Conservation (phyloP, 2,113 vertebrate species). For the Heptranchias perlo region DNA sequence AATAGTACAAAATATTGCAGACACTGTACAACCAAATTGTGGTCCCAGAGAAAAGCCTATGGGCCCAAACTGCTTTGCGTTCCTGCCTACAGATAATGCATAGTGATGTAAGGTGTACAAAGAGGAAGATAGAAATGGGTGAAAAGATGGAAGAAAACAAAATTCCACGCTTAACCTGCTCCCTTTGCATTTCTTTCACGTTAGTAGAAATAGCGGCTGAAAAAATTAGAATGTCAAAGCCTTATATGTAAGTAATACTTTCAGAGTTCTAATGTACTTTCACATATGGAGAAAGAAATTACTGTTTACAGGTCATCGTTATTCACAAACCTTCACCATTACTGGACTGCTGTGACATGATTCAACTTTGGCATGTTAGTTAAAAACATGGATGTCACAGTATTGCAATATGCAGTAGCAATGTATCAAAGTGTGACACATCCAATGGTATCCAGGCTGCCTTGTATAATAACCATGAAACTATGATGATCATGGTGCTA, state of each 20-base stretch:
- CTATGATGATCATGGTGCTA: neutral
- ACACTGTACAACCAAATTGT: neutral
- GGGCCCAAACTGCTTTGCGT: neutral
- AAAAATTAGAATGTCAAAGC: neutral
- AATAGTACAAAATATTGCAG: neutral
- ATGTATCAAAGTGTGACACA: constrained; percentile 8
- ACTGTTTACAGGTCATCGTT: constrained; percentile 12
- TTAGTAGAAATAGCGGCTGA: neutral
- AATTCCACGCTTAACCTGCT: neutral
- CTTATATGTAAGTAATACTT: neutral
- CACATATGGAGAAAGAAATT: neutral
- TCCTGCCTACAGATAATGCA: neutral
- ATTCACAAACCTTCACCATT: constrained; percentile 34
- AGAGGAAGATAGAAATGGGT: neutral
- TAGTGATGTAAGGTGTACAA: neutral
- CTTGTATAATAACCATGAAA: neutral
- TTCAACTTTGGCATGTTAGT: constrained; percentile 15
- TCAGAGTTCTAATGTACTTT: constrained; percentile 7
- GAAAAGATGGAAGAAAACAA: neutral
- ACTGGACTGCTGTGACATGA: neutral
- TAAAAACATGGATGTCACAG: constrained; percentile 19
- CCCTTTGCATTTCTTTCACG: neutral
- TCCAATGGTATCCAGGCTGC: neutral
- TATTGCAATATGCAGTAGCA: constrained; percentile 20
- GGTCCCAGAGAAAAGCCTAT: neutral